Percentiles rank a stretch among this genome's conserved stretches.
phyloP scores from a whole-genome alignment of 1,140 invertebrate genomes.

The Hylyphantes graminicola region DNA sequence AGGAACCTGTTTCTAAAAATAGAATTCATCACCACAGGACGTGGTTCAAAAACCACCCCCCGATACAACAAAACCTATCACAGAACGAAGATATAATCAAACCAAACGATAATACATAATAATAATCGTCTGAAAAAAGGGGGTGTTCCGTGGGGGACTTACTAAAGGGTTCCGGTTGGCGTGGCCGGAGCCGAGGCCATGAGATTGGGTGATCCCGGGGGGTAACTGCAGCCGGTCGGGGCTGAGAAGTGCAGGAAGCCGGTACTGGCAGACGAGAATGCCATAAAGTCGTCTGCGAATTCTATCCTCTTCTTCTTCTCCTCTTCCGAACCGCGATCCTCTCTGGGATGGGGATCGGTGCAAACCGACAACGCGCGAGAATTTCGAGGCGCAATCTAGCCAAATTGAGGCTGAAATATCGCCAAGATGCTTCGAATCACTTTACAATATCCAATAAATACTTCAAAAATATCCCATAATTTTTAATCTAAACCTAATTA shows the following conservation, averaged over 20 bases:
- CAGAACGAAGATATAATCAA: too few species aligned
- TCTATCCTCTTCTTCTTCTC: not conserved
- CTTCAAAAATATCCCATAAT: too few species aligned
- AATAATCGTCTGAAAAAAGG: not conserved
- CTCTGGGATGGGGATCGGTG: not conserved
- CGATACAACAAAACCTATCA: too few species aligned
- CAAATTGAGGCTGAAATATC: not conserved
- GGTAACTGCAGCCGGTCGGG: not conserved
- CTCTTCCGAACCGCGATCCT: conserved; percentile 4
- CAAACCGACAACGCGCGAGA: not conserved
- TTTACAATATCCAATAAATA: too few species aligned
- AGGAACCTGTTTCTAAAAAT: conserved; percentile 56
- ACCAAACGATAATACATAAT: too few species aligned
- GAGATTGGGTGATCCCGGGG: not conserved
- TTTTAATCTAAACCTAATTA: too few species aligned
- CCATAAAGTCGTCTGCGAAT: conserved; percentile 25
- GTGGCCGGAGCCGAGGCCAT: conserved; percentile 50
- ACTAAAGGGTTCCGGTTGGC: conserved; percentile 44
- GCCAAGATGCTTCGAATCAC: not conserved
- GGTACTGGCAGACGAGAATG: conserved; percentile 50
- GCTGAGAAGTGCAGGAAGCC: conserved; percentile 40
- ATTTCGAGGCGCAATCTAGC: not conserved
- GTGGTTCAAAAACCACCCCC: too few species aligned
- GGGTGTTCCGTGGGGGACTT: conserved; percentile 1
- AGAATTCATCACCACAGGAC: conserved; percentile 32